phyloP scores from a whole-genome alignment of 1,140 invertebrate species.

The Lepidotrigona ventralis region DNA sequence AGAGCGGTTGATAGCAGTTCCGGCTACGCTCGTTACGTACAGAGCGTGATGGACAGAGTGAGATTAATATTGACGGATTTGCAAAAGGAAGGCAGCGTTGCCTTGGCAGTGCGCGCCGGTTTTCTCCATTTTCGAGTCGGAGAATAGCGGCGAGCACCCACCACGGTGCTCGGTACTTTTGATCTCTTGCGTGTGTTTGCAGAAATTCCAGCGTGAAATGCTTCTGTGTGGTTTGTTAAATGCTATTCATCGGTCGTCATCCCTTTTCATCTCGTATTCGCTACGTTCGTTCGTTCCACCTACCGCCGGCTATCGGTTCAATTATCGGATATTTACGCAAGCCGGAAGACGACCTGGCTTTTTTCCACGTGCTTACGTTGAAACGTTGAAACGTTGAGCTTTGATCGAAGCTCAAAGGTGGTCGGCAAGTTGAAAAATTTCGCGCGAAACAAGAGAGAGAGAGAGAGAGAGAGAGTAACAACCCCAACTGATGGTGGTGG shows the following conservation, averaged over 20 bases:
- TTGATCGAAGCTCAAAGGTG: background rate
- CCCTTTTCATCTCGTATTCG: background rate
- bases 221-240: slow-evolving; percentile 19
- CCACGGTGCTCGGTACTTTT: slow-evolving; percentile 14
- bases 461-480: too few species aligned
- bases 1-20: background rate
- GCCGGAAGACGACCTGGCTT: background rate
- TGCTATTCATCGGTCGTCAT: slow-evolving; percentile 6
- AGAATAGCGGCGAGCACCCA: background rate
- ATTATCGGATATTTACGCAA: background rate
- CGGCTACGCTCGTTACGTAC: background rate
- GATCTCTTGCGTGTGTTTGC: slow-evolving; percentile 44
- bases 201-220: slow-evolving; percentile 13
- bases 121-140: slow-evolving; percentile 21
- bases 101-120: background rate
- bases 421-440: too few species aligned
- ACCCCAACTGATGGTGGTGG: background rate
- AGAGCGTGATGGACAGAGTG: background rate
- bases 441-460: too few species aligned
- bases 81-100: slow-evolving; percentile 10
- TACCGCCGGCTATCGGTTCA: background rate
- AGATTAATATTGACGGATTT: slow-evolving; percentile 48
- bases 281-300: too few species aligned
- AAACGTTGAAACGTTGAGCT: background rate
- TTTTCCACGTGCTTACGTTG: background rate